phyloP scores from a whole-genome alignment of 2,797 vertebrate species.

The Cynodonichthys magdalenae region DNA sequence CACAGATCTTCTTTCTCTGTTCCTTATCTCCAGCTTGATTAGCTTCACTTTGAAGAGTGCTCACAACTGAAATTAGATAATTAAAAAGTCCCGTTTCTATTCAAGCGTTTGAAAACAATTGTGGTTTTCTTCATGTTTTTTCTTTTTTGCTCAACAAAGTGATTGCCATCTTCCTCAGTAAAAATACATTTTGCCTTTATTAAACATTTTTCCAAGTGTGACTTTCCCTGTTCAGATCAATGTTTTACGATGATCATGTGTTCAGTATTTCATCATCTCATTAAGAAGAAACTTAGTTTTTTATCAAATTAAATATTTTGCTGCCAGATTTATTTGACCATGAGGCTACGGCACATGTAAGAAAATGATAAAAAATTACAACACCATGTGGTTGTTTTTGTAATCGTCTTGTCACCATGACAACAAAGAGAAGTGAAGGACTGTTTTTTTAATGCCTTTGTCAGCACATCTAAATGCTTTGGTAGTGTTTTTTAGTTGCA shows the following conservation, averaged over 20 bases:
- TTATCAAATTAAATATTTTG: slow-evolving; percentile 21
- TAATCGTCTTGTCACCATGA: slow-evolving; percentile 56
- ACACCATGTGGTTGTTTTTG: slow-evolving; percentile 32
- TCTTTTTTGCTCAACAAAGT: too few relatives aligned
- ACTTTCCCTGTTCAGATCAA: slow-evolving; percentile 1
- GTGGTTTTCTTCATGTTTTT: too few relatives aligned
- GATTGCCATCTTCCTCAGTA: too few relatives aligned
- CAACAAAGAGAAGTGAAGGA: slow-evolving; percentile 32
- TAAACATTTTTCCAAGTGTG: slow-evolving; percentile 1
- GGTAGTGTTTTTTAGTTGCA: slow-evolving; percentile 1
- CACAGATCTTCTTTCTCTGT: slow-evolving; percentile 49
- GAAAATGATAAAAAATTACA: slow-evolving; percentile 40
- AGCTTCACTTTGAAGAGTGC: slow-evolving; percentile 65
- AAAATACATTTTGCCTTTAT: too few relatives aligned
- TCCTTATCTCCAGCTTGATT: slow-evolving; percentile 70
- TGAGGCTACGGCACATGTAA: slow-evolving; percentile 30
- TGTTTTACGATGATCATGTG: not conserved
- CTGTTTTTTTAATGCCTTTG: slow-evolving; percentile 30
- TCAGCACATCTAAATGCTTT: slow-evolving; percentile 50
- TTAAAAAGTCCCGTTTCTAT: slow-evolving; percentile 7
- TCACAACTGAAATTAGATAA: slow-evolving; percentile 46
- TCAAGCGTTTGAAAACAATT: too few relatives aligned
- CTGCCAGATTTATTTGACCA: slow-evolving; percentile 29
- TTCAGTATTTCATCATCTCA: slow-evolving; percentile 24
- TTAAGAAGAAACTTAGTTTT: slow-evolving; percentile 7